Base-by-base conservation (phyloP, 2,888 invertebrate genomes). In the Tetranychus piercei region DNA sequence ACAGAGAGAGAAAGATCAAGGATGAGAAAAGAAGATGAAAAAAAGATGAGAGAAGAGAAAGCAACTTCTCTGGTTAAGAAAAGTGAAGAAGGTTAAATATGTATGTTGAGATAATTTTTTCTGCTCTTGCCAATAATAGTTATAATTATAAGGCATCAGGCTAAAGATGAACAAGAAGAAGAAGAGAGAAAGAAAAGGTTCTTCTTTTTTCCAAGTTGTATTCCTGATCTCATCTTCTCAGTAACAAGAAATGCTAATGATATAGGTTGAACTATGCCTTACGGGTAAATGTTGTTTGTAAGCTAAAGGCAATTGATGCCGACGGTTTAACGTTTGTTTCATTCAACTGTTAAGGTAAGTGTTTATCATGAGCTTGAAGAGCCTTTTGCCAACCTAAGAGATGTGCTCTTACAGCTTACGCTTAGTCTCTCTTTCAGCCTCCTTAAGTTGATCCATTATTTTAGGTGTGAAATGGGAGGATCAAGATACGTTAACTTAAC, bases 91-190 rank as follows among this genome's bases (percentile, higher is more conserved):
- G 34, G 34, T 34, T 34, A 34, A 34, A 34, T 34, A 34, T 34
- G 34, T 34, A 34, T 34, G 34, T 34, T 34, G 34, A 34, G 34
- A 34, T 34, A 34, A 34, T 34, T 55, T 15, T 55, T 55, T 1
- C 55, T 55, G 9, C 15, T 9, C 11, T 55, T 55, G 55, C 55
- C 55, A 55, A 55, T 55, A 55, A 55, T 55, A 55, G 55, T 9
- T 55, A 55, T 55, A 55, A 55, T 55, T 55, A 55, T 55, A 55
- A 55, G 55, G 55, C 55, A 55, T 55, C 55, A 55, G 55, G 55
- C 55, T 55, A 34, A 34, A 34, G 34, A 34, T 55, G 55, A 55
- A 5, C 6, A 55, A 55, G 55, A 55, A 15, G 9, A 55, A 55
- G 55, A 55, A 55, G 55, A 55, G 55, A 55, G 15, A 55, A 9